Percentiles rank a stretch among this genome's conserved stretches.
Conservation (phyloP, 2,113 vertebrate species). For the Spea multiplicata region DNA sequence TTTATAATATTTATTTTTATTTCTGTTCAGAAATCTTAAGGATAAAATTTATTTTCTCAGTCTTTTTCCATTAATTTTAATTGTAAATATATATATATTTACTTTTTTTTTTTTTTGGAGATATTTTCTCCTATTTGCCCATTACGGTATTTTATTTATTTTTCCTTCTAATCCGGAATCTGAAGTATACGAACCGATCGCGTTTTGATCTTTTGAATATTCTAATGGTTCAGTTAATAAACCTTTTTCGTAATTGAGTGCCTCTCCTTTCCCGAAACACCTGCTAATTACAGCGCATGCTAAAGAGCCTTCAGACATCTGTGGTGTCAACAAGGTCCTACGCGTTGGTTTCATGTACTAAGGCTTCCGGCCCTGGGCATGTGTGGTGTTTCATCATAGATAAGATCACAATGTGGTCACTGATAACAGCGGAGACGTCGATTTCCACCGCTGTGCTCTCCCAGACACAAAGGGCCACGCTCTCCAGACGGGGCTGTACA, state of each 20-base stretch:
- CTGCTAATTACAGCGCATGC: slow-evolving; percentile 3
- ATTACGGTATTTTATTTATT: no score
- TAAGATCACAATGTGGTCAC: background rate
- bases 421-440: slow-evolving; percentile 10
- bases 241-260: background rate
- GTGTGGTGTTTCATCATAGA: background rate
- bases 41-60: no score
- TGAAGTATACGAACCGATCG: no score
- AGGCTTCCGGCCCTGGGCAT: background rate
- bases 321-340: background rate
- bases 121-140: no score
- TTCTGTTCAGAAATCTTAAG: no score
- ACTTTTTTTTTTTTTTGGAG: no score
- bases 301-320: background rate
- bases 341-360: background rate
- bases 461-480: background rate
- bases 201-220: no score
- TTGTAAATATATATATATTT: no score
- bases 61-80: no score
- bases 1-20: no score
- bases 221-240: no score
- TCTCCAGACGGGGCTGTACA: background rate
- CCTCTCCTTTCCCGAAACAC: background rate
- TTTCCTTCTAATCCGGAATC: no score
- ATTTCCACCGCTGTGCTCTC: background rate